These are phyloP conservation scores for Agrilus planipennis DNA, from an alignment of 1,140 invertebrate species.

Conservation along the genomic window DNA sequence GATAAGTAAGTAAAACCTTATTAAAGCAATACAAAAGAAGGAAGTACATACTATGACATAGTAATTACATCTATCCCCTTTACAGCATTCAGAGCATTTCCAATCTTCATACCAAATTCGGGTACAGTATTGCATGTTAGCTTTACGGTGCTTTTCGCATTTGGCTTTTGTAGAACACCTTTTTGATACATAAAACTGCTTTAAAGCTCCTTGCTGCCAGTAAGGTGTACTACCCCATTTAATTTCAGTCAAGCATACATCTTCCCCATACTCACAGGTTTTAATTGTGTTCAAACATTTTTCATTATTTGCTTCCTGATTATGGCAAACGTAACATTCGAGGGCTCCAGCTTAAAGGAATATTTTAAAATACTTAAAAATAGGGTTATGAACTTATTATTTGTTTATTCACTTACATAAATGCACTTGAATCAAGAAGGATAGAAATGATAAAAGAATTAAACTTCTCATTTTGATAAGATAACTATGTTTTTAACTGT, in stretches of 20 bases:
- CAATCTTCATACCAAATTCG: slow-evolving; percentile 97
- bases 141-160: slow-evolving; percentile 57
- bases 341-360: too few species aligned
- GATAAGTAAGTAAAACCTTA: too few species aligned
- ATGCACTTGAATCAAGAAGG: too few species aligned
- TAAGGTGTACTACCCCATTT: slow-evolving; percentile 89
- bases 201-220: slow-evolving; percentile 84
- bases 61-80: slow-evolving; percentile 93
- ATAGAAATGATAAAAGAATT: too few species aligned
- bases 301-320: slow-evolving; percentile 84
- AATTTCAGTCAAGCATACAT: slow-evolving; percentile 80
- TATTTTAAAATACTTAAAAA: too few species aligned
- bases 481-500: too few species aligned
- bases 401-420: too few species aligned
- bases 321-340: slow-evolving; percentile 90
- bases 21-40: too few species aligned
- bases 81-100: slow-evolving; percentile 94
- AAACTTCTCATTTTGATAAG: too few species aligned
- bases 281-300: slow-evolving; percentile 89
- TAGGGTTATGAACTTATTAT: too few species aligned
- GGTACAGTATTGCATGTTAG: slow-evolving; percentile 69
- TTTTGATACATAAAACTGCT: slow-evolving; percentile 92
- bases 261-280: slow-evolving; percentile 77
- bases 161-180: slow-evolving; percentile 69
- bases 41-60: slow-evolving; percentile 93